Conservation (phyloP, 2,113 vertebrate genomes). For the Dicentrarchus labrax region DNA sequence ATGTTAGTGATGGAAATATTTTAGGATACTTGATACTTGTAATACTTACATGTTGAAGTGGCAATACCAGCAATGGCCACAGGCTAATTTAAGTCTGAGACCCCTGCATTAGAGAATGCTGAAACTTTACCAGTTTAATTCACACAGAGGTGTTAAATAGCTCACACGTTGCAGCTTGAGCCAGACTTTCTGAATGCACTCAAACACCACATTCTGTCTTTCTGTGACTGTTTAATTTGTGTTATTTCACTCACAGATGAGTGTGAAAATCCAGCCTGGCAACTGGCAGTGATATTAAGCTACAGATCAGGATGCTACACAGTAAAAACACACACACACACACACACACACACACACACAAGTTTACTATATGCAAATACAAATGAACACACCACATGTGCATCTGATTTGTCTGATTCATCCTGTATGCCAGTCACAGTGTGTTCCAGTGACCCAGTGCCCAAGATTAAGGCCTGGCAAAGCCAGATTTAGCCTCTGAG, state of each 20-base stretch:
- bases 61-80: no score
- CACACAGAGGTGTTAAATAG: no score
- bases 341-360: conserved; percentile 8
- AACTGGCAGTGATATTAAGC: conserved; percentile 16
- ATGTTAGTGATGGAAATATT: no score
- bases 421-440: conserved; percentile 25
- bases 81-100: no score
- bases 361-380: conserved; percentile 5
- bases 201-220: background rate
- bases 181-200: background rate
- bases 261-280: background rate
- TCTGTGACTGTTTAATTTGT: background rate
- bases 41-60: no score
- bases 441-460: conserved; percentile 62
- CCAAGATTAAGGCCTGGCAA: conserved; percentile 64
- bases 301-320: conserved; percentile 18
- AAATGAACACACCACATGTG: conserved; percentile 15
- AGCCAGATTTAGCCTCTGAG: conserved; percentile 62
- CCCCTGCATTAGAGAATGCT: background rate
- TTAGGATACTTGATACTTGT: no score
- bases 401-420: conserved; percentile 10
- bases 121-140: background rate
- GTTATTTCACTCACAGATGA: conserved; percentile 8
- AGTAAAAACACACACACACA: background rate
- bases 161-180: background rate